phyloP scores from a whole-genome alignment of 2,888 invertebrate genomes.

The Aporophyla nigra region DNA sequence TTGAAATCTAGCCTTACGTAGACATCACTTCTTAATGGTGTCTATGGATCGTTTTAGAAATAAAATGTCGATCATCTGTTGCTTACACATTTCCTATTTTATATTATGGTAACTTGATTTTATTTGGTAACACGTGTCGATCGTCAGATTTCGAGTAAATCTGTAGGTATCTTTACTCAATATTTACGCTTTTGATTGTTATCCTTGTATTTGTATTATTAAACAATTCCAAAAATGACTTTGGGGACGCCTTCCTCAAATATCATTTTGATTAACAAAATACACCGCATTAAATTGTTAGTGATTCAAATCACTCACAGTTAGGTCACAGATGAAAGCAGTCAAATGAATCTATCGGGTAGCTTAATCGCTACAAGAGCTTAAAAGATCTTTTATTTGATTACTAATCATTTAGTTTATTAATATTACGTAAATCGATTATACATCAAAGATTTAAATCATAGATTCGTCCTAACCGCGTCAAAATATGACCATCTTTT shows the following conservation, averaged over 20 bases:
- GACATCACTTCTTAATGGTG: not conserved
- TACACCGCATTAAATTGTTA: not conserved
- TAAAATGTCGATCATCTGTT: not conserved
- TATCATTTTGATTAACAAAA: not conserved
- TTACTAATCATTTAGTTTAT: not conserved
- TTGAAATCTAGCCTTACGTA: not conserved
- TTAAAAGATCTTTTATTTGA: not conserved
- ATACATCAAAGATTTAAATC: too few species aligned
- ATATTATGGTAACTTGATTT: not conserved
- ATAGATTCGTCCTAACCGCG: too few species aligned
- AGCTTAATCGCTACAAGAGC: not conserved
- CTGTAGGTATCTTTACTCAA: not conserved
- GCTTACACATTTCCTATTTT: not conserved
- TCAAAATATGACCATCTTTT: too few species aligned
- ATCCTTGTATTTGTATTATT: slow-evolving; percentile 7
- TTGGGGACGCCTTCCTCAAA: not conserved
- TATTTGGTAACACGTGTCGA: not conserved
- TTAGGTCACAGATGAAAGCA: not conserved
- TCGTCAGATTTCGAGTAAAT: not conserved
- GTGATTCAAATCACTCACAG: not conserved
- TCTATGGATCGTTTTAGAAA: not conserved
- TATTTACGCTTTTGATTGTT: slow-evolving; percentile 8
- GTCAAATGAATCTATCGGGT: not conserved
- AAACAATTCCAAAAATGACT: not conserved
- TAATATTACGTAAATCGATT: not conserved